phyloP scores from a whole-genome alignment of 2,113 vertebrate species.

The Nettapus auritus region DNA sequence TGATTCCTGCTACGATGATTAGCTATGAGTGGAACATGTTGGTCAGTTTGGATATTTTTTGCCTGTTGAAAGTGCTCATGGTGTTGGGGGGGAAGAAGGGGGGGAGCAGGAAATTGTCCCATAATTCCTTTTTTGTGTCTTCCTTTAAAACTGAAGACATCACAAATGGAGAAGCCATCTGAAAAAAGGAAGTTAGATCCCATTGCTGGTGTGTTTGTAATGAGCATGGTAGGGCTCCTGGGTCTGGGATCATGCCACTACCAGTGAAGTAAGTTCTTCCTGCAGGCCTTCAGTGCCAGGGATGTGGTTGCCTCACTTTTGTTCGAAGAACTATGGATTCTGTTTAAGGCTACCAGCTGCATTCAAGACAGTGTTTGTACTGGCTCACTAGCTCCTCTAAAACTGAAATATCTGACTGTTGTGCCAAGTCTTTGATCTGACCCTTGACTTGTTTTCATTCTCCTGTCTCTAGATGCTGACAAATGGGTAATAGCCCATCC shows the following conservation, averaged over 20 bases:
- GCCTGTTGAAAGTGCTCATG: neutral
- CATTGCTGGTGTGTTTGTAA: neutral
- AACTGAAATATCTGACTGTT: neutral
- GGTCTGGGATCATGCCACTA: neutral
- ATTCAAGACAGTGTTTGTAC: neutral
- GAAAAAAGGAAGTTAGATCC: neutral
- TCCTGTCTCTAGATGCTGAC: neutral
- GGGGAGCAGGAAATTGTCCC: rapidly evolving
- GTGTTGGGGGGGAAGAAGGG: rapidly evolving
- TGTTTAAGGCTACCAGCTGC: neutral
- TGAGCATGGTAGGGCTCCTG: neutral
- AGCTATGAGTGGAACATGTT: neutral
- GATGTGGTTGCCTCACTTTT: neutral
- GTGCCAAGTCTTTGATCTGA: neutral
- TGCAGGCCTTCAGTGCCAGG: neutral
- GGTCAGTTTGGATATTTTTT: neutral
- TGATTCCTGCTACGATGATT: neutral
- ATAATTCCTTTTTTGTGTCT: neutral
- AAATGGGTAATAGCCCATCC: neutral
- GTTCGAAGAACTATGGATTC: neutral
- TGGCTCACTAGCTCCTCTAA: neutral
- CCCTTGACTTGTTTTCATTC: neutral
- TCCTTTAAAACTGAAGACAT: neutral
- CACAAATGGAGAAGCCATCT: neutral
- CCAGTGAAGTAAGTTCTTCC: rapidly evolving